Percentiles rank a stretch among this genome's conserved stretches.
Evolutionary conservation across 2,797 vertebrate genomes (phyloP).

Genomic region (Hoplostethus mediterraneus): DNA sequence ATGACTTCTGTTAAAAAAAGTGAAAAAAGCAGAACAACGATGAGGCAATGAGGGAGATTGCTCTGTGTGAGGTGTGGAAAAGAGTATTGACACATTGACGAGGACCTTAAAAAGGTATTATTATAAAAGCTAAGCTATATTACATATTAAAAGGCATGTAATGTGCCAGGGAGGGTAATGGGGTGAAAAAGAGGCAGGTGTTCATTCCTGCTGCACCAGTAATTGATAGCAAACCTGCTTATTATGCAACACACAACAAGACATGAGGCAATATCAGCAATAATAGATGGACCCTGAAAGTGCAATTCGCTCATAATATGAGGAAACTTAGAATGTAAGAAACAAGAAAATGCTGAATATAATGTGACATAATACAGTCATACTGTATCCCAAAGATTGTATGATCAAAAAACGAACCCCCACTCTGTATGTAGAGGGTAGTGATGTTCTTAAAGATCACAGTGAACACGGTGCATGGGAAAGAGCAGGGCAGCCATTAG

Average conservation of each 20-base stretch:
- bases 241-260: constrained; percentile 48
- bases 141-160: constrained; percentile 53
- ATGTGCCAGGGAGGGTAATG: constrained; percentile 65
- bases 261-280: constrained; percentile 66
- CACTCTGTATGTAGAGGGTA: constrained; percentile 50
- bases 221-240: constrained; percentile 64
- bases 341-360: constrained; percentile 4
- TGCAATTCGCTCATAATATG: constrained; percentile 44
- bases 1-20: constrained; percentile 63
- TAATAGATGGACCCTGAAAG: constrained; percentile 41
- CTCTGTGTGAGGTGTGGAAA: constrained; percentile 37
- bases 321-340: constrained; percentile 22
- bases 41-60: constrained; percentile 21
- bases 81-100: constrained; percentile 45
- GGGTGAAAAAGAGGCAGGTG: constrained; percentile 70
- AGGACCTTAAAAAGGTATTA: constrained; percentile 29
- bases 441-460: constrained; percentile 75
- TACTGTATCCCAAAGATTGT: background rate
- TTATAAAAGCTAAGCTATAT: constrained; percentile 35
- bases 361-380: background rate
- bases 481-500: constrained; percentile 73
- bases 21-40: constrained; percentile 48
- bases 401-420: background rate
- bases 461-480: constrained; percentile 60
- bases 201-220: constrained; percentile 65